Evolutionary conservation across 2,888 invertebrate genomes (phyloP).

Genomic region (Ligdia adustata): DNA sequence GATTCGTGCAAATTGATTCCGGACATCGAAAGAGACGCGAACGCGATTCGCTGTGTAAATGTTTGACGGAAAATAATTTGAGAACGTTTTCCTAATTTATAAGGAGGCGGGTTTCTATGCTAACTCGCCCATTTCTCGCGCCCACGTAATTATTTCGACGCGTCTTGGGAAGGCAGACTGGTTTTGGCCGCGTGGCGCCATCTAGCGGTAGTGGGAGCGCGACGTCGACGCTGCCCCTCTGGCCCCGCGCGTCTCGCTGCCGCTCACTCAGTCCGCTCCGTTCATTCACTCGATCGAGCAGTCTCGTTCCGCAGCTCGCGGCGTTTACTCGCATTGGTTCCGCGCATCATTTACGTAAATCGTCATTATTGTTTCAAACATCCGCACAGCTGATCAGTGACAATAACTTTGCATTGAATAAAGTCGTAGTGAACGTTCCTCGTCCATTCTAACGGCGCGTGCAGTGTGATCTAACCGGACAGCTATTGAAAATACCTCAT

Average conservation of each 20-base stretch:
- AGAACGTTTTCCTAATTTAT: constrained; percentile 75
- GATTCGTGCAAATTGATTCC: constrained; percentile 75
- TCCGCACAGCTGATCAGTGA: constrained; percentile 78
- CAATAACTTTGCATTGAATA: constrained; percentile 48
- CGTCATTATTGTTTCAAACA: constrained; percentile 76
- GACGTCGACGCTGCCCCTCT: constrained; percentile 43
- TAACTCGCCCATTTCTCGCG: constrained; percentile 40
- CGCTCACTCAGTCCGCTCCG: constrained; percentile 50
- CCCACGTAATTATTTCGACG: constrained; percentile 51
- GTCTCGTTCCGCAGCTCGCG: constrained; percentile 65
- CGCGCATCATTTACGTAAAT: constrained; percentile 50
- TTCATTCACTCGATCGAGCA: constrained; percentile 71
- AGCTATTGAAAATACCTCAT: constrained; percentile 68
- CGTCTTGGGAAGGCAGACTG: constrained; percentile 31
- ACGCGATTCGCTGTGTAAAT: constrained; percentile 69
- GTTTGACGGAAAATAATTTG: constrained; percentile 71
- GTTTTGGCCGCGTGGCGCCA: constrained; percentile 54
- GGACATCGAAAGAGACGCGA: constrained; percentile 62
- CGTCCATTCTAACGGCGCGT: constrained; percentile 36
- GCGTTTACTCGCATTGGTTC: constrained; percentile 37
- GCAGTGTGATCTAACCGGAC: constrained; percentile 49
- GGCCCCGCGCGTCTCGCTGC: constrained; percentile 36
- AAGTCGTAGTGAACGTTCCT: constrained; percentile 24
- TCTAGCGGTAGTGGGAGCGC: constrained; percentile 51
- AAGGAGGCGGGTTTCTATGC: constrained; percentile 47